Percentiles rank a stretch among this genome's conserved stretches.
Evolutionary conservation across 2,888 invertebrate species (phyloP).

Genomic region (Tigriopus californicus): DNA sequence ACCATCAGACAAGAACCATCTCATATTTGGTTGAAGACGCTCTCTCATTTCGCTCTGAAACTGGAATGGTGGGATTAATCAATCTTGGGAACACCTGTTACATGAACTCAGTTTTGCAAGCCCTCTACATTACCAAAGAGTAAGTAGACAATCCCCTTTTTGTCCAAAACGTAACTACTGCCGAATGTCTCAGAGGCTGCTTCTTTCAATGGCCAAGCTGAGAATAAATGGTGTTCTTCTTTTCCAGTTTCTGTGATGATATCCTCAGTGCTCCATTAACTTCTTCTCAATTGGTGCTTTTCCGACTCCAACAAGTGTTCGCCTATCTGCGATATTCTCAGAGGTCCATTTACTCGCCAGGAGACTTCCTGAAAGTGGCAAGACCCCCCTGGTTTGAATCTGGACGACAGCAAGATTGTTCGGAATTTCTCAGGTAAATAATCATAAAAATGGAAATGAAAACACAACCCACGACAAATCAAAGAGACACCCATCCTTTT

Average conservation of each 20-base stretch:
- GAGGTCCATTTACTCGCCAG: conserved; percentile 32
- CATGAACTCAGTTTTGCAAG: conserved; percentile 34
- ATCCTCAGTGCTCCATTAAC: conserved; percentile 17
- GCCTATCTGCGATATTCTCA: conserved; percentile 35
- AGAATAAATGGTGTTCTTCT: too few relatives aligned
- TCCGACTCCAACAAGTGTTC: conserved; percentile 50
- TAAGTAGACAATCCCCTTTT: conserved; percentile 19
- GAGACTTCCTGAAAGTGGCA: conserved; percentile 46
- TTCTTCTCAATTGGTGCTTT: conserved; percentile 38
- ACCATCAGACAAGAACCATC: too few relatives aligned
- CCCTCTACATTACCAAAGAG: conserved; percentile 58
- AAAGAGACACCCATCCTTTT: too few relatives aligned
- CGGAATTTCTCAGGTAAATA: conserved; percentile 20
- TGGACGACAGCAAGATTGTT: conserved; percentile 46
- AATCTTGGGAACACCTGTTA: conserved; percentile 12
- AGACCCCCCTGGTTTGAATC: conserved; percentile 55
- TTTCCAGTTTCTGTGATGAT: neutral
- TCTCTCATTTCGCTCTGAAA: neutral
- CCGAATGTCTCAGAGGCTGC: too few relatives aligned
- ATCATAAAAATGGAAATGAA: too few relatives aligned
- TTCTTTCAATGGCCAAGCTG: too few relatives aligned
- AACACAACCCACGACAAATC: too few relatives aligned
- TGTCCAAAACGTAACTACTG: too few relatives aligned
- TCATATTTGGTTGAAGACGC: too few relatives aligned
- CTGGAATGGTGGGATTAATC: conserved; percentile 2